Evolutionary conservation across 2,888 invertebrate genomes (phyloP).

Genomic region (Itoplectis maculator): DNA sequence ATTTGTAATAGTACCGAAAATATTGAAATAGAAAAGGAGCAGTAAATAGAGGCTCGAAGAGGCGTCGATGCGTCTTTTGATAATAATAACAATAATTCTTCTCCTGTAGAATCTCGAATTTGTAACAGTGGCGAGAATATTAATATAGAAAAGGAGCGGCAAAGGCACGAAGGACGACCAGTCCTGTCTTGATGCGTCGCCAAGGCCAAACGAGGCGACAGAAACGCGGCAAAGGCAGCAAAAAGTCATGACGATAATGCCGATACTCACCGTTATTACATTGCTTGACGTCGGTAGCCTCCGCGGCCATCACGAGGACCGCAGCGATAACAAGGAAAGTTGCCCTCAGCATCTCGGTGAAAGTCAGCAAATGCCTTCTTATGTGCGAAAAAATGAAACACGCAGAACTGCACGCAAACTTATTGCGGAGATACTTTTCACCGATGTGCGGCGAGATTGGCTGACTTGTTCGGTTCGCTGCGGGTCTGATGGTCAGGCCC

Average conservation of each 20-base stretch:
- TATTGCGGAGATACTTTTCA: conserved; percentile 21
- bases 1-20: no score
- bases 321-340: conserved; percentile 76
- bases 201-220: conserved; percentile 4
- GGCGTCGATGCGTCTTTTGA: no score
- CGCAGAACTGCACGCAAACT: conserved; percentile 63
- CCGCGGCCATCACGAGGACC: conserved; percentile 71
- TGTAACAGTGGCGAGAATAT: no score
- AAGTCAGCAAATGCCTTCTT: conserved; percentile 69
- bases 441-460: conserved; percentile 26
- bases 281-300: conserved; percentile 73
- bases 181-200: not conserved
- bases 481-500: conserved; percentile 71
- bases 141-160: not conserved
- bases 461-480: conserved; percentile 48
- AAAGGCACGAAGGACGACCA: not conserved
- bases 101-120: no score
- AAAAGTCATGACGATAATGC: not conserved
- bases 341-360: conserved; percentile 78
- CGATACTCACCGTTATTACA: conserved; percentile 73
- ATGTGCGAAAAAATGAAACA: conserved; percentile 37
- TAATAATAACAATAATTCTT: no score
- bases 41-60: no score
- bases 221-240: no score
- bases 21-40: no score